Evolutionary conservation across 1,140 invertebrate genomes (phyloP).

Genomic region (Euura lappo): DNA sequence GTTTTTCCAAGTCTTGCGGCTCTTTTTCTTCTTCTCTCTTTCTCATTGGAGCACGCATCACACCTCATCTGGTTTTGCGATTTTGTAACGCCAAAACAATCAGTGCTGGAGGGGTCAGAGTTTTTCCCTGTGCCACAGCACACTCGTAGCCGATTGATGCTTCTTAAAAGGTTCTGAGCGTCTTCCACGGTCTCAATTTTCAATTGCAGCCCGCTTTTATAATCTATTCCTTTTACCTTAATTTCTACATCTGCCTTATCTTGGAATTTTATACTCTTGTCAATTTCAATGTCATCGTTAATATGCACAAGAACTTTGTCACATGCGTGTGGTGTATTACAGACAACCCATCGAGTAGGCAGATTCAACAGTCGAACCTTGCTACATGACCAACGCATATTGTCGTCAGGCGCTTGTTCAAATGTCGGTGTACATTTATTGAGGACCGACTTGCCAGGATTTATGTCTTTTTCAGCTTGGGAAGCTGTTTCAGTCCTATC

Average conservation of each 20-base stretch:
- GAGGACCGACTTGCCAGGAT: not conserved
- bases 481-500: not conserved
- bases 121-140: not conserved
- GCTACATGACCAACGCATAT: not conserved
- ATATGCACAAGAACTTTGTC: not conserved
- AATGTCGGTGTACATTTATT: not conserved
- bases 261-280: too few relatives aligned
- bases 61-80: too few relatives aligned
- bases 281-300: too few relatives aligned
- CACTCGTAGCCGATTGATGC: not conserved
- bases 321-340: not conserved
- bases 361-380: not conserved
- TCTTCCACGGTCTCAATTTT: not conserved
- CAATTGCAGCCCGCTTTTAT: not conserved
- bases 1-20: too few relatives aligned
- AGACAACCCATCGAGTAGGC: not conserved
- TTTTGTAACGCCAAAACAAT: too few relatives aligned
- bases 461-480: not conserved
- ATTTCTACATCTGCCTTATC: too few relatives aligned
- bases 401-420: not conserved
- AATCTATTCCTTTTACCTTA: not conserved
- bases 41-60: too few relatives aligned
- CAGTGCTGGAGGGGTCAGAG: not conserved
- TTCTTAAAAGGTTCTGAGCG: not conserved
- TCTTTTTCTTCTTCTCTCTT: too few relatives aligned